Conservation (phyloP, 2,113 vertebrate genomes). For the Patagioenas fasciata region DNA sequence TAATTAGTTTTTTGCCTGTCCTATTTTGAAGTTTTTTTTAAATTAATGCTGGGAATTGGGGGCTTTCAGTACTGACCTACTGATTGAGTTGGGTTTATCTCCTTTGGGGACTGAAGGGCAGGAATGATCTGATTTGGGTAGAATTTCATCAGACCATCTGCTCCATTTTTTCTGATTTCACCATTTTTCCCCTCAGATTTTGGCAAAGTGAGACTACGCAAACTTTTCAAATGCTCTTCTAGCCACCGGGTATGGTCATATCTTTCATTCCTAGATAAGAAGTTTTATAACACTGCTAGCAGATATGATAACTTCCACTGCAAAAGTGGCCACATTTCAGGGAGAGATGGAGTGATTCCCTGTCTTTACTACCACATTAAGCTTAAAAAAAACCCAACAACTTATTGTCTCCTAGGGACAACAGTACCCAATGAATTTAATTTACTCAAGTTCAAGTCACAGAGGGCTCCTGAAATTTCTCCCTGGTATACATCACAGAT, state of each 20-base stretch:
- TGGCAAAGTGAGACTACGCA: fast-evolving
- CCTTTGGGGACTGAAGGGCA: not conserved
- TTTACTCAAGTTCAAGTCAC: not conserved
- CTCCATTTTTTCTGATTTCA: not conserved
- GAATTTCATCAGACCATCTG: not conserved
- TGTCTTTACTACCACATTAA: not conserved
- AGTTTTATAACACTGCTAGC: not conserved
- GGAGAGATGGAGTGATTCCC: not conserved
- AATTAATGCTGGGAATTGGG: not conserved
- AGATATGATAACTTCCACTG: not conserved
- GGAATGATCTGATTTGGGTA: not conserved
- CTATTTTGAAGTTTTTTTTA: not conserved
- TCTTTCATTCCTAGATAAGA: not conserved
- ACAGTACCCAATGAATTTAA: not conserved
- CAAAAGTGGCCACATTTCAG: not conserved
- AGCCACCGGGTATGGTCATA: not conserved
- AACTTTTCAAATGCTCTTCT: not conserved
- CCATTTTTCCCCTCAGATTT: not conserved
- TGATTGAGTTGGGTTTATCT: not conserved
- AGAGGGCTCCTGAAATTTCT: not conserved
- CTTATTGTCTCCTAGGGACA: not conserved
- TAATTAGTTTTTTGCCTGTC: not conserved
- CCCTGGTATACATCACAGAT: not conserved
- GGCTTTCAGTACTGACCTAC: not conserved
- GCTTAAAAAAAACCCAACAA: not conserved